Evolutionary conservation across 2,113 vertebrate genomes (phyloP), one percentile per base, ranked within the genome.

Genomic region (Abramis brama): DNA sequence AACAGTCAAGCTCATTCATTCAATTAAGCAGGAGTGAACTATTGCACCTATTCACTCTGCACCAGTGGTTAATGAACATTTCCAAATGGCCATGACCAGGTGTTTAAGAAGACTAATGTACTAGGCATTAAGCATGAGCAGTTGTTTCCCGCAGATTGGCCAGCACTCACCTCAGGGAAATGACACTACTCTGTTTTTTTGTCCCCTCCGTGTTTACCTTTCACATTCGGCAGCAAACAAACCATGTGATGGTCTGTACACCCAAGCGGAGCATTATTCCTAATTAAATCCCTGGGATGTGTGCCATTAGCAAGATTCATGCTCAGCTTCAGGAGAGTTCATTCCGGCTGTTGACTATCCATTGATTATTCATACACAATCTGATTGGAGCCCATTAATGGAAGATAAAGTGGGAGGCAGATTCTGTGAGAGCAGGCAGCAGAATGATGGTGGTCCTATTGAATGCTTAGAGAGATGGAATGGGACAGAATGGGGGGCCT

Each of bases 331-430:
- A 92, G 92, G 93, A 93, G 91, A 92, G 93, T 91, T 93, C 91
- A 91, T 92, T 92, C 90, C 89, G 91, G 91, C 83, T 89, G 93
- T 93, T 93, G 93, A 92, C 93, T 95, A 91, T 89, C 90, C 94
- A 94, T 95, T 94, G 94, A 95, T 94, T 94, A 95, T 94, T 94
- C 94, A 94, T 94, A 94, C 92, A 93, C 90, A 89, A 93, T 94
- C 93, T 92, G 93, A 95, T 93, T 94, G 92, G 93, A 91, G 52
- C 93, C 93, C 93, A 94, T 95, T 94, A 94, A 94, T 94, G 93
- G 85, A 88, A 94, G 92, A 94, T 94, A 94, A 95, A 91, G 90
- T 92, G 92, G 93, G 92, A 93, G 92, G 93, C 93, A 87, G 91
- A 91, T 92, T 93, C 79, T 87, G 83, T 87, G 36, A 80, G 84